phyloP scores from a whole-genome alignment of 2,797 vertebrate species.

The Philypnodon macrostomus region DNA sequence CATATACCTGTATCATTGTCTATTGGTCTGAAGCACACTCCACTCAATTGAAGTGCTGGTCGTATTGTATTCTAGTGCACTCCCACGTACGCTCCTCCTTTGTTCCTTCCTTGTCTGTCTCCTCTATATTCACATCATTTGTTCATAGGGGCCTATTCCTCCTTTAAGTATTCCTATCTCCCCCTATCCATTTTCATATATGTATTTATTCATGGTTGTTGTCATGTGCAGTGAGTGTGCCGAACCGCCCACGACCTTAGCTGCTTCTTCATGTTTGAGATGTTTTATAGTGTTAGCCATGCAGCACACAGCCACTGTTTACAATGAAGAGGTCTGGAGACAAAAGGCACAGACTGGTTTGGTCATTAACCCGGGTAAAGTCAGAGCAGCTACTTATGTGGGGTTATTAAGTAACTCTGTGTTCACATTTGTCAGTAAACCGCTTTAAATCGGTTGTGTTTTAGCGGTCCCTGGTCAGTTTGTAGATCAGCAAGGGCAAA shows the following conservation, averaged over 20 bases:
- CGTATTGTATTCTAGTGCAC: constrained; percentile 25
- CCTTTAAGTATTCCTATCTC: not conserved
- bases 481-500: too few relatives aligned
- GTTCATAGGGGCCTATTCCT: not conserved
- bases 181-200: constrained; percentile 11
- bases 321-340: constrained; percentile 17
- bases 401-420: too few relatives aligned
- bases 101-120: constrained; percentile 7
- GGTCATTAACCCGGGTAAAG: constrained; percentile 9
- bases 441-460: too few relatives aligned
- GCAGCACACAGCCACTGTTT: constrained; percentile 14
- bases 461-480: too few relatives aligned
- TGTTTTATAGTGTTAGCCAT: constrained; percentile 11
- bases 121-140: constrained; percentile 23
- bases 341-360: constrained; percentile 21
- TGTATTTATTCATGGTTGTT: constrained; percentile 43
- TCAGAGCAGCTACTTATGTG: not conserved
- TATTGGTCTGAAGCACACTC: constrained; percentile 7
- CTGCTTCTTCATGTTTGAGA: constrained; percentile 27
- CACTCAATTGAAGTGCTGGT: constrained; percentile 19
- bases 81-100: constrained; percentile 29
- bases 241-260: constrained; percentile 30
- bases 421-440: too few relatives aligned
- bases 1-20: constrained; percentile 9
- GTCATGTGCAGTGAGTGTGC: constrained; percentile 25